Evolutionary conservation across 1,140 invertebrate genomes (phyloP).

Genomic region (Bombus pascuorum): DNA sequence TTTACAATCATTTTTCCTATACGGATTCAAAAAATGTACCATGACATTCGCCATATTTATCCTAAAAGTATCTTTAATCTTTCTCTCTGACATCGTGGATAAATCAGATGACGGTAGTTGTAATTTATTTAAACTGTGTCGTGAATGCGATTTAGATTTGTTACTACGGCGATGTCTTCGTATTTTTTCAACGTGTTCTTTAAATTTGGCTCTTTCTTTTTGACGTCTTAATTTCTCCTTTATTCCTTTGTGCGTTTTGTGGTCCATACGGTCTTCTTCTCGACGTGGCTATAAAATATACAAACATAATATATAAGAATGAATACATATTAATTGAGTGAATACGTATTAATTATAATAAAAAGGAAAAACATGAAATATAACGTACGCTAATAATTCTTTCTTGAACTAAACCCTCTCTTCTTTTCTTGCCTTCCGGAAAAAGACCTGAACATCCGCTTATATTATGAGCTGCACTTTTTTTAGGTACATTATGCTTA

Average conservation of each 20-base stretch:
- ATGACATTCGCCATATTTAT: constrained; percentile 94
- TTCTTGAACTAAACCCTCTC: constrained; percentile 86
- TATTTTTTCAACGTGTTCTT: constrained; percentile 78
- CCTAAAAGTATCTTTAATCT: constrained; percentile 94
- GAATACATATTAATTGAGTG: neutral
- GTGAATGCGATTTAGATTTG: constrained; percentile 76
- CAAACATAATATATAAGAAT: neutral
- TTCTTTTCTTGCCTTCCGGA: constrained; percentile 76
- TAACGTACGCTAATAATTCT: constrained; percentile 87
- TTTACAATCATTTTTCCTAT: constrained; percentile 92
- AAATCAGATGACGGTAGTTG: constrained; percentile 74
- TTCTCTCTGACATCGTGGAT: constrained; percentile 81
- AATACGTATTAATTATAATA: neutral
- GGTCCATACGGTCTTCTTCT: constrained; percentile 89
- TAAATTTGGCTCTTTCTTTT: constrained; percentile 84
- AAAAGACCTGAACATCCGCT: constrained; percentile 28
- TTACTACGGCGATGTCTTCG: constrained; percentile 79
- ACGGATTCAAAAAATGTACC: constrained; percentile 95
- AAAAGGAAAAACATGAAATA: constrained; percentile 47
- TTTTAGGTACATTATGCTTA: constrained; percentile 60
- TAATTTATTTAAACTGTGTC: constrained; percentile 74
- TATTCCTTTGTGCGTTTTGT: constrained; percentile 89
- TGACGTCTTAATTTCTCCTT: constrained; percentile 89
- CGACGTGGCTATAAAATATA: constrained; percentile 85
- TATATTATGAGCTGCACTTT: constrained; percentile 36